phyloP scores from a whole-genome alignment of 2,113 vertebrate genomes.

The Lipotes vexillifer region DNA sequence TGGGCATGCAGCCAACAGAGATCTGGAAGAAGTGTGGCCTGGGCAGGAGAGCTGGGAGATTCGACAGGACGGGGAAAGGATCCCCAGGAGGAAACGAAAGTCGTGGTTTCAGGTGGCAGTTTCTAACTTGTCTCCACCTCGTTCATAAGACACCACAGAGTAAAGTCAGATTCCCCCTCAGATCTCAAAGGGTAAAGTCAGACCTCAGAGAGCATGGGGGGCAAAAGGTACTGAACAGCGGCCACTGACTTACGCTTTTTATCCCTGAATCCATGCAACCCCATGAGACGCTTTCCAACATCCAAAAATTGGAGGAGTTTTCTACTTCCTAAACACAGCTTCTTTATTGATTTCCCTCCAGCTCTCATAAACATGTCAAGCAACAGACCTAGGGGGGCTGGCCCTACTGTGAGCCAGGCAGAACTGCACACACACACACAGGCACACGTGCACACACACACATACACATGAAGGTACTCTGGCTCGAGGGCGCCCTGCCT shows the following conservation, averaged over 20 bases:
- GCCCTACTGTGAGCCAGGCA: neutral
- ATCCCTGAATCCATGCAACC: neutral
- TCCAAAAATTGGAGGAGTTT: neutral
- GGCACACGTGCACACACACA: neutral
- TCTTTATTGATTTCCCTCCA: neutral
- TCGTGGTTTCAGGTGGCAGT: neutral
- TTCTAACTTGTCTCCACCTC: neutral
- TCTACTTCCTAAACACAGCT: neutral
- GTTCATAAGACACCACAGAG: neutral
- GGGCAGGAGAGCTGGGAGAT: neutral
- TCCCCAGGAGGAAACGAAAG: neutral
- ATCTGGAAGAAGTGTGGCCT: neutral
- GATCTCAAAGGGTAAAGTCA: neutral
- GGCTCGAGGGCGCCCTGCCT: neutral
- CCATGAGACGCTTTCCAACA: neutral
- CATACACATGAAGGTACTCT: rapidly evolving
- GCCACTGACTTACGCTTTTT: rapidly evolving
- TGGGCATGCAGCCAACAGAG: neutral
- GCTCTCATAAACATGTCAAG: neutral
- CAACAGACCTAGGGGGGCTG: neutral
- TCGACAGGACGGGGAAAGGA: neutral
- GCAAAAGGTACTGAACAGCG: neutral
- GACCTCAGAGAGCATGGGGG: neutral
- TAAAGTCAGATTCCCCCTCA: neutral
- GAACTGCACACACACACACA: neutral